These are phyloP conservation scores for Vombatus ursinus DNA, from an alignment of 2,113 vertebrate genomes.

Conservation along the genomic window DNA sequence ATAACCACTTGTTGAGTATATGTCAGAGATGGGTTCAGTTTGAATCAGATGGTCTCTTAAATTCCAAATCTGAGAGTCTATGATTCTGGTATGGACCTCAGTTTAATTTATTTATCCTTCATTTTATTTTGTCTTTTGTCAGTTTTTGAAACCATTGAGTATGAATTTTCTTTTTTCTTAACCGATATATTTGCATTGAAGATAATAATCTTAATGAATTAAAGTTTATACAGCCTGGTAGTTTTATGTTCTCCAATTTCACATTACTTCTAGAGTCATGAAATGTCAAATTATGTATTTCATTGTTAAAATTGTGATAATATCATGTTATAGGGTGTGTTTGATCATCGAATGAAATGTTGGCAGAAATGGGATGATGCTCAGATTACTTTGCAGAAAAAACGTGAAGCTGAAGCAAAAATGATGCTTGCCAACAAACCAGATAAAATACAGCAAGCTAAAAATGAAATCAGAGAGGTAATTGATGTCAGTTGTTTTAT, in stretches of 20 bases:
- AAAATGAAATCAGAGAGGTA: constrained; percentile 98
- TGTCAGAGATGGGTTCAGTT: neutral
- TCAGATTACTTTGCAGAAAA: constrained; percentile 96
- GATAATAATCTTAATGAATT: constrained; percentile 1
- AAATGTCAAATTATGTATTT: constrained; percentile 18
- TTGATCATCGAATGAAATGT: constrained; percentile 97
- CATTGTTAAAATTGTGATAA: constrained; percentile 28
- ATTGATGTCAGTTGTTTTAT: constrained; percentile 66
- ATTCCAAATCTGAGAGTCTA: neutral
- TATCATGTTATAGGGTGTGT: constrained; percentile 86
- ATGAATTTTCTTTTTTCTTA: neutral
- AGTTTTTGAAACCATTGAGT: constrained; percentile 27
- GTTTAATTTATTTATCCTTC: neutral
- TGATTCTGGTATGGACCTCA: neutral
- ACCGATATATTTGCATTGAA: constrained; percentile 15
- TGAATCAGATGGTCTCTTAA: neutral
- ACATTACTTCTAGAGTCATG: neutral
- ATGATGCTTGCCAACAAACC: constrained; percentile 96
- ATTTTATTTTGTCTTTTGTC: constrained; percentile 2
- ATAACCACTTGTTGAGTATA: neutral
- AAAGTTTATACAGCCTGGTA: constrained; percentile 2
- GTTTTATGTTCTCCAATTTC: constrained; percentile 37
- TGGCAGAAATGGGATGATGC: constrained; percentile 99
- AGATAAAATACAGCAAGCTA: constrained; percentile 98
- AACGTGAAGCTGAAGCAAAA: constrained; percentile 96